phyloP scores from a whole-genome alignment of 2,113 vertebrate species.

The Xenopus laevis region DNA sequence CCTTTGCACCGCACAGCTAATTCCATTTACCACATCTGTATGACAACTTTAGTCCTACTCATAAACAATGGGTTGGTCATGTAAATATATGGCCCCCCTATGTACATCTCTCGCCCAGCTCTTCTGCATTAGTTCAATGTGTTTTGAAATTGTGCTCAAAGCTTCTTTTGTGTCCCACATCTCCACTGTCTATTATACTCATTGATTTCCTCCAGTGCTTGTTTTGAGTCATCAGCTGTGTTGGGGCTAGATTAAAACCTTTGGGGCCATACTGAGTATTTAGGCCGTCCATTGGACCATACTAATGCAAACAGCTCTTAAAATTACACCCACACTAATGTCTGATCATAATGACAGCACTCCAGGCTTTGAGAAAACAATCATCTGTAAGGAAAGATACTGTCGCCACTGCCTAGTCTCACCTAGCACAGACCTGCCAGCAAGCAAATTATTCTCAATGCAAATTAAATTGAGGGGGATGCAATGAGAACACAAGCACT shows the following conservation, averaged over 20 bases:
- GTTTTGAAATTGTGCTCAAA: conserved; percentile 13
- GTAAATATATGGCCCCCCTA: not conserved
- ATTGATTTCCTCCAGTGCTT: conserved; percentile 8
- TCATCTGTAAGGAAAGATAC: conserved; percentile 49
- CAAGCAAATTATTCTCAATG: conserved; percentile 74
- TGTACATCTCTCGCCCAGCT: not conserved
- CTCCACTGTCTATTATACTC: conserved; percentile 7
- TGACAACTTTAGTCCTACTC: not conserved
- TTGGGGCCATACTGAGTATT: conserved; percentile 7
- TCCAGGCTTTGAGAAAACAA: conserved; percentile 52
- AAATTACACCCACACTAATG: conserved; percentile 63
- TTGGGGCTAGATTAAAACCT: conserved; percentile 18
- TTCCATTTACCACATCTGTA: not conserved
- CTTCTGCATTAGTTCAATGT: not conserved
- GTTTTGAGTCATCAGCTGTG: conserved; percentile 27
- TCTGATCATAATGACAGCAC: conserved; percentile 66
- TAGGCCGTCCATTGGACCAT: conserved; percentile 16
- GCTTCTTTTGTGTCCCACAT: conserved; percentile 12
- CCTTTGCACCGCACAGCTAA: too few species aligned
- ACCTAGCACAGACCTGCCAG: conserved; percentile 66
- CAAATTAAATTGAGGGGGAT: conserved; percentile 77
- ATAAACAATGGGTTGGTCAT: not conserved
- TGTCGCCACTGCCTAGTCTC: conserved; percentile 51
- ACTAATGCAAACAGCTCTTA: conserved; percentile 56
- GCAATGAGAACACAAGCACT: conserved; percentile 67